Evolutionary conservation across 2,113 vertebrate genomes (phyloP).

Genomic region (Tor tambroides): DNA sequence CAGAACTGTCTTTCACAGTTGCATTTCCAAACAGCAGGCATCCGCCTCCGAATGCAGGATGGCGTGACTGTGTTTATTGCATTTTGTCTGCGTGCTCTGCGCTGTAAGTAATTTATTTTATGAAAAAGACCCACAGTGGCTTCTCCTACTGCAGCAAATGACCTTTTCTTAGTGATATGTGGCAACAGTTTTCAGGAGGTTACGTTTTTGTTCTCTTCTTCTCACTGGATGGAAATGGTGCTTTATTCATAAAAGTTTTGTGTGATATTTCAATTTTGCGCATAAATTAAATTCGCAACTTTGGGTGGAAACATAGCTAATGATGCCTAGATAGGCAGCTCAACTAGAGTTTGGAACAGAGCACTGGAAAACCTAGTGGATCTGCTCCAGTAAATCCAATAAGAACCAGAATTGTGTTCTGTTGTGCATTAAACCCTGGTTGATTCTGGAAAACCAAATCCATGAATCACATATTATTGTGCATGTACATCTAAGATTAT

Average conservation of each 20-base stretch:
- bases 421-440: slow-evolving; percentile 7
- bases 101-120: no score
- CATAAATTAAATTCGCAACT: no score
- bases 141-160: not conserved
- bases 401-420: not conserved
- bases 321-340: not conserved
- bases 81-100: no score
- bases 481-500: not conserved
- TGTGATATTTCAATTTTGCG: no score
- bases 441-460: not conserved
- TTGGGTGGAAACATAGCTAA: not conserved
- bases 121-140: not conserved
- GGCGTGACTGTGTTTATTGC: no score
- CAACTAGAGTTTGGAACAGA: slow-evolving; percentile 5
- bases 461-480: not conserved
- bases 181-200: not conserved
- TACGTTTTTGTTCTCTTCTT: not conserved
- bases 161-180: not conserved
- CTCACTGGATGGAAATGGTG: not conserved
- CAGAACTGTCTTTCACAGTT: no score
- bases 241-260: no score
- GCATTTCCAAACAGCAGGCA: no score
- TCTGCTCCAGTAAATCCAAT: slow-evolving; percentile 8
- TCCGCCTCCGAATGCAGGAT: no score
- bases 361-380: not conserved